Conservation (phyloP, 1,140 invertebrate species). For the Tetragonula clypearis region DNA sequence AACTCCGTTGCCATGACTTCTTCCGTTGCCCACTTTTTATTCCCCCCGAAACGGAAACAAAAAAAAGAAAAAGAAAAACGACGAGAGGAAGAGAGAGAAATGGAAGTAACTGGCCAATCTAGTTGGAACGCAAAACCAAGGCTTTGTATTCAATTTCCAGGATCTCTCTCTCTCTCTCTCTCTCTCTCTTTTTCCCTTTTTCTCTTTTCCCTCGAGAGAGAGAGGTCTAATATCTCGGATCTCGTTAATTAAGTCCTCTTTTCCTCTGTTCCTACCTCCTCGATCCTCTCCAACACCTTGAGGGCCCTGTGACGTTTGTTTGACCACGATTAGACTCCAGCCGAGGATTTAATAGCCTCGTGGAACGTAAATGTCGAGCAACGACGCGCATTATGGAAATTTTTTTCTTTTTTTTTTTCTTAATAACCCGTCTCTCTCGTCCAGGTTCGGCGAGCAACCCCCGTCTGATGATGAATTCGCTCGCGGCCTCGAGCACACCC, state of each 20-base stretch:
- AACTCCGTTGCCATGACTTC: neutral
- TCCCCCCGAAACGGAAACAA: neutral
- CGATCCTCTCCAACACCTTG: too few relatives aligned
- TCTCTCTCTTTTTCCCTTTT: neutral
- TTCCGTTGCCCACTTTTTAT: neutral
- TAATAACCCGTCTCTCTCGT: slow-evolving; percentile 8
- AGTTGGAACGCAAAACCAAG: neutral
- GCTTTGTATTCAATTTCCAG: slow-evolving; percentile 26
- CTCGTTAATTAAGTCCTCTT: slow-evolving; percentile 31
- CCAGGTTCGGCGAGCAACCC: neutral
- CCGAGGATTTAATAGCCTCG: slow-evolving; percentile 29
- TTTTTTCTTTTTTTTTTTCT: neutral
- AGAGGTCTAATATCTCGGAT: slow-evolving; percentile 11
- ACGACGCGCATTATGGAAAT: slow-evolving; percentile 36
- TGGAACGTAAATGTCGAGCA: neutral
- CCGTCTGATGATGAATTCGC: slow-evolving; percentile 9
- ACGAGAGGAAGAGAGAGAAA: neutral
- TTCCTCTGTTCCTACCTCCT: neutral
- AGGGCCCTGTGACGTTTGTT: neutral
- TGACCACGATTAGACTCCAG: neutral
- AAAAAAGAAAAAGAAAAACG: neutral
- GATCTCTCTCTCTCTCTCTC: neutral
- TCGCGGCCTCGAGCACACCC: neutral
- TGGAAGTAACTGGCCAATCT: neutral
- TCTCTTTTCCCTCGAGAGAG: neutral